A percentile compares a stretch with the other conserved stretches of the same genome.
These are phyloP conservation scores for Lycodopsis pacificus DNA, from an alignment of 2,797 vertebrate species.

Conservation along the genomic window DNA sequence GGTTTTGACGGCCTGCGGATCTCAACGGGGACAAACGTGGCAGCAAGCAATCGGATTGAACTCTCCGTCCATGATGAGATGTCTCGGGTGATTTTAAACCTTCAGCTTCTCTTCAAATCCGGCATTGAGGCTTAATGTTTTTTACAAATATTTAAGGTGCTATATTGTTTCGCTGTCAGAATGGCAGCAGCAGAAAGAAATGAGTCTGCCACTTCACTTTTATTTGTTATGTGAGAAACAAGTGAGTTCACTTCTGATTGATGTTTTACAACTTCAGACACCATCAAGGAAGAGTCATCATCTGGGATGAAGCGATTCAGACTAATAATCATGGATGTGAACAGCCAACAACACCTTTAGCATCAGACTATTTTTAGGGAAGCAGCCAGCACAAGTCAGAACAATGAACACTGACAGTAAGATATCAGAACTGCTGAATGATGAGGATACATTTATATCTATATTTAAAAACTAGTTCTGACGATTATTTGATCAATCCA, in stretches of 20 bases:
- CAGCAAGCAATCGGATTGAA: constrained; percentile 80
- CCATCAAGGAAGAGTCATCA: constrained; percentile 10
- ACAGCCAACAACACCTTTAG: not conserved
- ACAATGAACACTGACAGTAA: not conserved
- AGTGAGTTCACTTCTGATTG: constrained; percentile 38
- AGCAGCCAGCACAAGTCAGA: not conserved
- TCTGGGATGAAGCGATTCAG: constrained; percentile 8
- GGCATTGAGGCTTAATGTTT: constrained; percentile 45
- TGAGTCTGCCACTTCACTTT: constrained; percentile 59
- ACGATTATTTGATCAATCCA: not conserved
- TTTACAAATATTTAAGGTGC: constrained; percentile 64
- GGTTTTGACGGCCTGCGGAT: constrained; percentile 73
- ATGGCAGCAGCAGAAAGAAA: constrained; percentile 42
- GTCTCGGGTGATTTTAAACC: constrained; percentile 74
- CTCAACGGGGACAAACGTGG: constrained; percentile 77
- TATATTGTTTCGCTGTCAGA: constrained; percentile 71
- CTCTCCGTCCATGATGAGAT: constrained; percentile 78
- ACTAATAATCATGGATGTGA: not conserved
- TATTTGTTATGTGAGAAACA: constrained; percentile 52
- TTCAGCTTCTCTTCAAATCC: constrained; percentile 66
- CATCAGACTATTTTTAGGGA: not conserved
- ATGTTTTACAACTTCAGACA: constrained; percentile 19
- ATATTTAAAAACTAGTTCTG: not conserved
- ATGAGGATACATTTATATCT: not conserved
- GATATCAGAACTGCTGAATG: no score